A percentile compares a stretch with the other conserved stretches of the same genome.
phyloP scores from a whole-genome alignment of 92 coral and sea anemone genomes.

The Siderastrea radians region DNA sequence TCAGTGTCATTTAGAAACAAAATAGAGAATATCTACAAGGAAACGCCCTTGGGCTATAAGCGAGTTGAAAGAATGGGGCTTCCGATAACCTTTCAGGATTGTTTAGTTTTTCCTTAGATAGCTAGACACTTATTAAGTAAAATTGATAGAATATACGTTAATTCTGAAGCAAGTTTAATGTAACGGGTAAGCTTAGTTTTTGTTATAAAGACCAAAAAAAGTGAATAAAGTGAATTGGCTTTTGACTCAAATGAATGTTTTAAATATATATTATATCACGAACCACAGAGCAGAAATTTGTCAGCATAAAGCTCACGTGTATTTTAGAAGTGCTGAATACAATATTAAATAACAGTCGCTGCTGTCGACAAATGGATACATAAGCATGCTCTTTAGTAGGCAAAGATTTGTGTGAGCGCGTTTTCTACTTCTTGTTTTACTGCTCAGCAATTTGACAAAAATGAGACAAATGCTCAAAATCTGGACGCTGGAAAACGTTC shows the following conservation, averaged over 20 bases:
- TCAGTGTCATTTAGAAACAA: not conserved
- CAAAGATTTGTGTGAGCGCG: not conserved
- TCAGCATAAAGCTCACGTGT: not conserved
- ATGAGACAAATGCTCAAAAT: no score
- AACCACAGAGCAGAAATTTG: no score
- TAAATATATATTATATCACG: not conserved
- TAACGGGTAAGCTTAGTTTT: no score
- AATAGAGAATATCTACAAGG: constrained; percentile 9
- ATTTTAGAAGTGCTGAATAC: not conserved
- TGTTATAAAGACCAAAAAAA: not conserved
- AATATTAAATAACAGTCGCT: not conserved
- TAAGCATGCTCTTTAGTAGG: not conserved
- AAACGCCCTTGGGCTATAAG: constrained; percentile 14
- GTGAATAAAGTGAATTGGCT: not conserved
- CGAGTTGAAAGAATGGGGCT: constrained; percentile 1
- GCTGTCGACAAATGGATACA: not conserved
- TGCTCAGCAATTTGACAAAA: not conserved
- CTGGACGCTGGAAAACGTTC: not conserved
- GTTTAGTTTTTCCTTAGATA: not conserved
- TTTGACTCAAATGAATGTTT: no score
- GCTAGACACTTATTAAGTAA: not conserved
- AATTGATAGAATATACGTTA: not conserved
- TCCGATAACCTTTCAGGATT: not conserved
- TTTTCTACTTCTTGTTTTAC: not conserved
- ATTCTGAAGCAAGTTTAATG: no score